These are phyloP conservation scores for Nowickia ferox DNA, from an alignment of 2,888 invertebrate genomes.

Conservation along the genomic window DNA sequence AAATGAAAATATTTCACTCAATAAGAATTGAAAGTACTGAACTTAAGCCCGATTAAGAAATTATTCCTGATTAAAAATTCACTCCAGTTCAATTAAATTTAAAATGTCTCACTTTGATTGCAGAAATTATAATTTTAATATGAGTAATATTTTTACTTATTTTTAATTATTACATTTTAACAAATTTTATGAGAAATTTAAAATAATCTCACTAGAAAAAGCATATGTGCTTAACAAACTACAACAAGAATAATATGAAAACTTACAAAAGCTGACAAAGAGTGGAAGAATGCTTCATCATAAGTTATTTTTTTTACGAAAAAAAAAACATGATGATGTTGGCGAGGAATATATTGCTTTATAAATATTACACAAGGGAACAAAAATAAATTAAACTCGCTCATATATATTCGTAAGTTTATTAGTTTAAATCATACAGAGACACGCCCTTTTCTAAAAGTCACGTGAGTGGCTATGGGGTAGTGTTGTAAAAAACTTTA, in stretches of 20 bases:
- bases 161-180: not conserved
- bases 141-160: too few relatives aligned
- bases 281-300: constrained; percentile 22
- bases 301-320: constrained; percentile 19
- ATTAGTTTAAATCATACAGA: too few relatives aligned
- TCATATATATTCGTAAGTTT: not conserved
- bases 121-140: too few relatives aligned
- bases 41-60: too few relatives aligned
- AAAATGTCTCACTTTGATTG: too few relatives aligned
- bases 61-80: too few relatives aligned
- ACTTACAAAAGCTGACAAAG: constrained; percentile 3
- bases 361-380: constrained; percentile 30
- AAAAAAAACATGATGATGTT: constrained; percentile 4
- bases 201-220: not conserved
- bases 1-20: too few relatives aligned
- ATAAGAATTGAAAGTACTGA: too few relatives aligned
- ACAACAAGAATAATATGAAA: constrained; percentile 17
- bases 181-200: not conserved
- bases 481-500: too few relatives aligned
- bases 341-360: not conserved
- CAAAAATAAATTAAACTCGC: not conserved
- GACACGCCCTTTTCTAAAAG: too few relatives aligned
- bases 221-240: not conserved
- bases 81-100: too few relatives aligned
- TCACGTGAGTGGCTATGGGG: too few relatives aligned